Evolutionary conservation across 2,113 vertebrate species (phyloP), one percentile per base, ranked within the genome.

Genomic region (Catharus fuscescens): DNA sequence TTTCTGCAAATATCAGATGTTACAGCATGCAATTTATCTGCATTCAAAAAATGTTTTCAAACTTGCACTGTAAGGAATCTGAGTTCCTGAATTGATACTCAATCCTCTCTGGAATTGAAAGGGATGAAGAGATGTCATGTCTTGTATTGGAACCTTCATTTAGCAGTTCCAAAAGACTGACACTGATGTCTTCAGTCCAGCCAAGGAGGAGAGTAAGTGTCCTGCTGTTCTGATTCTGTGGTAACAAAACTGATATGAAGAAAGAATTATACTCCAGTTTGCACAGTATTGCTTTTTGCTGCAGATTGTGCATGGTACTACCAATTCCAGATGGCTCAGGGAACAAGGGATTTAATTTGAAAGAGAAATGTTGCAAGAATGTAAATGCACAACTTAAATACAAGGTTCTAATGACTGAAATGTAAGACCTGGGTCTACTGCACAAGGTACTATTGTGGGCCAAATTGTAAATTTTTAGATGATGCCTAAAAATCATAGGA

Each of bases 321-420:
- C 61, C 52, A 84, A 40, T 76, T 94, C 89, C 94, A 93, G 83
- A 92, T 93, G 86, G 77, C 86, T 91, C 48, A 84, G 86, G 65
- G 65, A 93, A 80, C 34, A 74, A 69, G 86, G 80, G 83, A 93
- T 56, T 92, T 88, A 56, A 86, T 59, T 66, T 48, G 20, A 45
- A 64, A 59, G 38, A 78, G 61, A 57, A 65, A 56, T 25, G 42
- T 59, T 89, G 32, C 34, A 56, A 74, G 62, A 88, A 88, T 54
- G 50, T 88, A 83, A 86, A 93, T 15, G 8, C 5, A 80, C 28
- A 90, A 66, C n/a, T 73, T 78, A 50, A 65, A 77, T 60, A 18
- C 25, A 52, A 52, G n/a, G 32, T 65, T 36, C 48, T 54, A 67
- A 67, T 16, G 19, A 66, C 6, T 2, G 2, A 88, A 72, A 92